These are phyloP conservation scores for Xenopus petersii DNA, from an alignment of 2,797 vertebrate species.

Conservation along the genomic window DNA sequence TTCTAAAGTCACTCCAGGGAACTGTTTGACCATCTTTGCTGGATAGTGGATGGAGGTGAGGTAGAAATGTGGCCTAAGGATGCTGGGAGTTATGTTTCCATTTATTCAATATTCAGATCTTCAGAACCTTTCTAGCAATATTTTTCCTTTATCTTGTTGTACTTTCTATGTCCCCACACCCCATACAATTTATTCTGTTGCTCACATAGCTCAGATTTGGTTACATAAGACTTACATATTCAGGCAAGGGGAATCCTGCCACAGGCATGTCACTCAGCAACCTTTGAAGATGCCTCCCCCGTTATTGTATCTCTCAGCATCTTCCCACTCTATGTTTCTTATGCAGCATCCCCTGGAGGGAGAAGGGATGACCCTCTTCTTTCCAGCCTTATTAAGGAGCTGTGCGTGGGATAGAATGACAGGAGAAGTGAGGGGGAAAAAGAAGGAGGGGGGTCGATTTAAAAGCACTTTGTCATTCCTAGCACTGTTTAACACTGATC, in stretches of 20 bases:
- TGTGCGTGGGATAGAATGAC: constrained; percentile 37
- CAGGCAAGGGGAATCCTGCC: constrained; percentile 35
- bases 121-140: background rate
- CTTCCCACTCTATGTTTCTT: constrained; percentile 40
- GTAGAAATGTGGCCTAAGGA: too few species aligned
- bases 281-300: constrained; percentile 39
- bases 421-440: constrained; percentile 24
- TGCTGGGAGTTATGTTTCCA: too few species aligned
- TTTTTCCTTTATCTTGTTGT: background rate
- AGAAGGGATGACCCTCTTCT: constrained; percentile 40
- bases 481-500: background rate
- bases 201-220: constrained; percentile 20
- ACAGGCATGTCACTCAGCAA: constrained; percentile 32
- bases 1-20: too few species aligned
- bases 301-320: constrained; percentile 35
- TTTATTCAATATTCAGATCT: too few species aligned
- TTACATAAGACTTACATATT: constrained; percentile 36
- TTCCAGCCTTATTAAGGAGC: constrained; percentile 25
- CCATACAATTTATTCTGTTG: constrained; percentile 22
- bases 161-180: background rate
- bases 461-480: constrained; percentile 3
- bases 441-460: constrained; percentile 1
- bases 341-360: constrained; percentile 30
- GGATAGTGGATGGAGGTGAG: too few species aligned
- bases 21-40: too few species aligned